A percentile compares a stretch with the other conserved stretches of the same genome.
phyloP scores from a whole-genome alignment of 1,140 invertebrate genomes.

The Trichonephila clavata region DNA sequence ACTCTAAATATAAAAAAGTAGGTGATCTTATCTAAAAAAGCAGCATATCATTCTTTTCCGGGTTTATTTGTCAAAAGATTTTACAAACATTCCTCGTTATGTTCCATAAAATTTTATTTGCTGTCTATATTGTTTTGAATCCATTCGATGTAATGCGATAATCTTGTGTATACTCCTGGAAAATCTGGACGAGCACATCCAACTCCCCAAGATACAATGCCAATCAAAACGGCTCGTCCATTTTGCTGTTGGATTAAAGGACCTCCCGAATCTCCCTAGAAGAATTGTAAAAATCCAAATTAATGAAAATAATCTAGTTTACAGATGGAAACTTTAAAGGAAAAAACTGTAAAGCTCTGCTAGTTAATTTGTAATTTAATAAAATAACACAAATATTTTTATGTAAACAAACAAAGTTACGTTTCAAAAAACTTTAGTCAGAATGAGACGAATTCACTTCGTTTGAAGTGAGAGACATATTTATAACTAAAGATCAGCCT shows the following conservation, averaged over 20 bases:
- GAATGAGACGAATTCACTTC: no score
- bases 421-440: no score
- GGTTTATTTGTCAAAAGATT: constrained; percentile 16
- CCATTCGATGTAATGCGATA: constrained; percentile 90
- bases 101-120: neutral
- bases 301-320: neutral
- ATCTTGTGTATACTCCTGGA: constrained; percentile 92
- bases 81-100: neutral
- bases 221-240: constrained; percentile 80
- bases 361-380: no score
- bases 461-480: no score
- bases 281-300: constrained; percentile 10
- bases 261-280: constrained; percentile 83
- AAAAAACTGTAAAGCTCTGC: no score
- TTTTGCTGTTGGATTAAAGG: constrained; percentile 80
- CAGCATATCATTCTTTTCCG: neutral
- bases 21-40: constrained; percentile 41
- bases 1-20: neutral
- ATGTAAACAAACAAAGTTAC: no score
- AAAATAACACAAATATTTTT: no score
- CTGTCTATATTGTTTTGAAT: constrained; percentile 81
- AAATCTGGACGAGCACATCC: constrained; percentile 95
- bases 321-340: no score
- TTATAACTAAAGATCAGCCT: no score
- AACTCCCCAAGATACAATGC: constrained; percentile 82